Conservation (phyloP, 2,797 vertebrate species). For the Sebastes nivosus region DNA sequence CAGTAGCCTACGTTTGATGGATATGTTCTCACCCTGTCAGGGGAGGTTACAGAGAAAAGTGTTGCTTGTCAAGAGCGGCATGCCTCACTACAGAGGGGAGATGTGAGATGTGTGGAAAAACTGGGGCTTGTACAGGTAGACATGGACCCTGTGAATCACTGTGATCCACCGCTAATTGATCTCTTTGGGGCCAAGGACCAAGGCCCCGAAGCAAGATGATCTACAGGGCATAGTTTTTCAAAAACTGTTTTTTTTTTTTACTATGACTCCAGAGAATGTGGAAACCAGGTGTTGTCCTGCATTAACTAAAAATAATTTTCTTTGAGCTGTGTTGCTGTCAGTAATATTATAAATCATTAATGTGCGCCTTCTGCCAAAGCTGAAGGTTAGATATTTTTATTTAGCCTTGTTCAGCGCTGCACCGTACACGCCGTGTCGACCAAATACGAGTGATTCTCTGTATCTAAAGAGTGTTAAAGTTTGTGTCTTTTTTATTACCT, state of each 20-base stretch:
- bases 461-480: neutral
- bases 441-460: neutral
- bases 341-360: conserved; percentile 13
- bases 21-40: conserved; percentile 78
- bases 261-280: conserved; percentile 18
- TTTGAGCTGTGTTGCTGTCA: conserved; percentile 18
- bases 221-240: conserved; percentile 15
- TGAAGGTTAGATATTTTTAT: conserved; percentile 27
- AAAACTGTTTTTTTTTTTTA: neutral
- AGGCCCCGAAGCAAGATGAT: conserved; percentile 25
- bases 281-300: conserved; percentile 1
- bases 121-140: conserved; percentile 45
- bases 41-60: conserved; percentile 74
- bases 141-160: conserved; percentile 60
- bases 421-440: neutral
- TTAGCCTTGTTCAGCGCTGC: neutral
- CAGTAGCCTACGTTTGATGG: conserved; percentile 69
- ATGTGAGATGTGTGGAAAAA: conserved; percentile 47
- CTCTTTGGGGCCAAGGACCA: conserved; percentile 71
- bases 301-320: conserved; percentile 26
- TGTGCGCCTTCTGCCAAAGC: neutral
- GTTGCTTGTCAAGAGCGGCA: conserved; percentile 69
- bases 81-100: conserved; percentile 34
- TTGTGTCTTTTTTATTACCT: neutral
- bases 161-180: conserved; percentile 74